Evolutionary conservation across 2,888 invertebrate genomes (phyloP), one percentile per base, ranked within the genome.

Genomic region (Agonopterix subpropinquella): DNA sequence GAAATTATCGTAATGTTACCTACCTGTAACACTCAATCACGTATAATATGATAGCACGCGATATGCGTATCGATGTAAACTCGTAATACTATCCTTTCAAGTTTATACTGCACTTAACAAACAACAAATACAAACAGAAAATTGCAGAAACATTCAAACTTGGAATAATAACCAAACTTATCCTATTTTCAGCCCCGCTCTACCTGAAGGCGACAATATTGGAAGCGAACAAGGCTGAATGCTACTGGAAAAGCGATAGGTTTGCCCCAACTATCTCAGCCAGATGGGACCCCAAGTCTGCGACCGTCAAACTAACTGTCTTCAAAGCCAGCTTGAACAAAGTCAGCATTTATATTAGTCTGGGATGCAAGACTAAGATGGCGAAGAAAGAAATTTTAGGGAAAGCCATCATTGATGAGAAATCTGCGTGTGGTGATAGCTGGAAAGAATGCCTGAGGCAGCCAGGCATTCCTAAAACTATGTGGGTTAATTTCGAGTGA

Each of bases 201-300:
- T 95, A 95, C 71, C 89, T 95, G 54, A 95, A 95, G 80, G 93
- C 95, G 51, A 92, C 92, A 0, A 91, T 94, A 53, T 90, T 92
- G 54, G 94, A 95, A 68, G 91, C 91, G 52, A 92, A 91, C 58
- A 91, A 88, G 64, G 82, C 85, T 0, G 89, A 89, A 59, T 85
- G 84, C 54, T 88, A 88, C 55, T 93, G 95, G 94, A 94, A 94
- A 70, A 94, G 94, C 59, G 91, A 92, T 61, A 88, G 90, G 56
- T 95, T 95, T 74, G 85, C 89, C 11, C 94, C 95, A 4, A 92
- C 94, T 3, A 92, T 95, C 51, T 93, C 94, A n/a, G 91, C 92
- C 62, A 92, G 93, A 77, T 92, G 94, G 87, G 92, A 93, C 61
- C 90, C 91, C 0, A 92, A 91, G 59, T 88, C 90, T 7, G 90